A percentile compares a stretch with the other conserved stretches of the same genome.
phyloP scores from a whole-genome alignment of 2,888 invertebrate species.

The Eudasyphora cyanicolor region DNA sequence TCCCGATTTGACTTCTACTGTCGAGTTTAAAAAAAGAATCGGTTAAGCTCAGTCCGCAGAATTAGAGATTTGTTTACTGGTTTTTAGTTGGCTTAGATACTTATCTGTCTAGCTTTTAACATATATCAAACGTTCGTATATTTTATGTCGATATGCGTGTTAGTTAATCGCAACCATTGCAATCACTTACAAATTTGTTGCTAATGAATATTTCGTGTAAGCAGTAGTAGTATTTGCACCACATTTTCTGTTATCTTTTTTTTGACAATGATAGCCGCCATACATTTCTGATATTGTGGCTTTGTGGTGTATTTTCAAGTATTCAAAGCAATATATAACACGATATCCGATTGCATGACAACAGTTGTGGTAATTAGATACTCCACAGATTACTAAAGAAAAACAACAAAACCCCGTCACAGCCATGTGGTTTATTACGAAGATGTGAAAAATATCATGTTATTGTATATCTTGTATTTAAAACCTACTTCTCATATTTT shows the following conservation, averaged over 20 bases:
- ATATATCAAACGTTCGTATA: not conserved
- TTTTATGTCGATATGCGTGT: not conserved
- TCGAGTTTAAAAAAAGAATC: too few species aligned
- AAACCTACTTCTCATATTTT: not conserved
- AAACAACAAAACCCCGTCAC: not conserved
- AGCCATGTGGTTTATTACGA: slow-evolving; percentile 22
- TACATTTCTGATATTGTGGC: slow-evolving; percentile 5
- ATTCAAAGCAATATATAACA: slow-evolving; percentile 29
- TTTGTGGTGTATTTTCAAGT: not conserved
- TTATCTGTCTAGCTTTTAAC: too few species aligned
- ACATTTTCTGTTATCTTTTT: slow-evolving; percentile 8
- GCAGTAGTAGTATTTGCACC: slow-evolving; percentile 26
- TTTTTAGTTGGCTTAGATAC: not conserved
- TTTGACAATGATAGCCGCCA: not conserved
- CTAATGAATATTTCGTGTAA: slow-evolving; percentile 50
- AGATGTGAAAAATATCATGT: slow-evolving; percentile 26
- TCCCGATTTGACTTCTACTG: not conserved
- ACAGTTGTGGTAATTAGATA: slow-evolving; percentile 48
- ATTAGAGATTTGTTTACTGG: not conserved
- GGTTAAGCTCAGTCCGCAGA: too few species aligned
- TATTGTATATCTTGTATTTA: not conserved
- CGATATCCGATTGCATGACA: slow-evolving; percentile 46
- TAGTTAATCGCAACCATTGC: slow-evolving; percentile 8
- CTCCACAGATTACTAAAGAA: slow-evolving; percentile 22
- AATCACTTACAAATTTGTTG: slow-evolving; percentile 34